phyloP scores from a whole-genome alignment of 2,797 vertebrate genomes.

The Enteromius paludinosus region DNA sequence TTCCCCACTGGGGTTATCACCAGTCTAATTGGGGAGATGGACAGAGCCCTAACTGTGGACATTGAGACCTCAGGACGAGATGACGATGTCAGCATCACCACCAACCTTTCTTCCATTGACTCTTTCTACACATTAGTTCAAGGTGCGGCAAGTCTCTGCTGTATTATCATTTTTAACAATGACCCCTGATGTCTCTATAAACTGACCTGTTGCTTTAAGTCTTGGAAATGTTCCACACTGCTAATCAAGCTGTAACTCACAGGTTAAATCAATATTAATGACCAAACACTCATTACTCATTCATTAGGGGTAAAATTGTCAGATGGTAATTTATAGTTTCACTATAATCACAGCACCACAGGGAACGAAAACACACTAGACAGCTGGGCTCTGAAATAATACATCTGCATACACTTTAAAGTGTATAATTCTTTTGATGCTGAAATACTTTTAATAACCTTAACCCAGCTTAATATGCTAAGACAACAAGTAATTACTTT shows the following conservation, averaged over 20 bases:
- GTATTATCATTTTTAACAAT: slow-evolving; percentile 22
- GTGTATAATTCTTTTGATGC: not conserved
- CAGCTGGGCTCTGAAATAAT: slow-evolving; percentile 26
- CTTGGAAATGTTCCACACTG: slow-evolving; percentile 40
- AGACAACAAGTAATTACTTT: slow-evolving; percentile 13
- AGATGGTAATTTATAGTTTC: slow-evolving; percentile 54
- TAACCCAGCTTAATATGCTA: slow-evolving; percentile 5
- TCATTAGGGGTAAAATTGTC: slow-evolving; percentile 51
- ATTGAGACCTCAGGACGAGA: slow-evolving; percentile 95
- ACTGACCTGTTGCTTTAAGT: slow-evolving; percentile 33
- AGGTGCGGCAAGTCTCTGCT: slow-evolving; percentile 75
- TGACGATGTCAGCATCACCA: slow-evolving; percentile 97
- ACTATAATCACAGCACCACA: slow-evolving; percentile 39
- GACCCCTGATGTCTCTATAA: slow-evolving; percentile 20
- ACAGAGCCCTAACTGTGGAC: slow-evolving; percentile 93
- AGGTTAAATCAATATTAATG: slow-evolving; percentile 59
- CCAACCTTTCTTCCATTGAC: slow-evolving; percentile 95
- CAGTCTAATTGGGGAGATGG: slow-evolving; percentile 96
- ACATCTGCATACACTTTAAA: slow-evolving; percentile 26
- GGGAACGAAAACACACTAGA: slow-evolving; percentile 39
- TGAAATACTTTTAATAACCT: not conserved
- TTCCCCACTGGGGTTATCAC: slow-evolving; percentile 97
- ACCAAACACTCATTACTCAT: slow-evolving; percentile 52
- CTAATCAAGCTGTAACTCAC: slow-evolving; percentile 49
- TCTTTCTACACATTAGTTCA: slow-evolving; percentile 98